phyloP scores from a whole-genome alignment of 2,113 vertebrate genomes.

The Eulemur rufifrons region DNA sequence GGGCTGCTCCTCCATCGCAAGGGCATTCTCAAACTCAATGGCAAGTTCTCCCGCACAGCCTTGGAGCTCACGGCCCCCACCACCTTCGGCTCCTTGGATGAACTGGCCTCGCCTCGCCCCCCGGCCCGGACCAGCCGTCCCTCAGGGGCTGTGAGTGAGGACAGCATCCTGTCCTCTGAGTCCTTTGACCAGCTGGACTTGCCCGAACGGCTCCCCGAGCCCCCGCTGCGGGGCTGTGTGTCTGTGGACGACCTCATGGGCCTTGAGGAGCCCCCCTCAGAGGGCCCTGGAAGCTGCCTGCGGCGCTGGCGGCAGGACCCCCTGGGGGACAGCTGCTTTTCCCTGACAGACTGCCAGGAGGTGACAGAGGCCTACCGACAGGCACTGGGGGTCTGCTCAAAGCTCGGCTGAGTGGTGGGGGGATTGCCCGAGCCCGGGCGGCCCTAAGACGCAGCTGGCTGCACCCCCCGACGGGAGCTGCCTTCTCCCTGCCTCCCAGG shows the following conservation, averaged over 20 bases:
- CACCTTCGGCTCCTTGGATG: slow-evolving; percentile 86
- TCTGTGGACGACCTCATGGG: slow-evolving; percentile 93
- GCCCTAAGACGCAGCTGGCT: neutral
- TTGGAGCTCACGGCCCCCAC: neutral
- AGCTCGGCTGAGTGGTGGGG: slow-evolving; percentile 84
- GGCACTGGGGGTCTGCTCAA: slow-evolving; percentile 78
- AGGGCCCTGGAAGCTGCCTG: slow-evolving; percentile 48
- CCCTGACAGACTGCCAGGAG: slow-evolving; percentile 87
- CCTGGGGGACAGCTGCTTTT: slow-evolving; percentile 85
- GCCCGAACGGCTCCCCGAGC: slow-evolving; percentile 79
- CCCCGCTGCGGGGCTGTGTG: slow-evolving; percentile 87
- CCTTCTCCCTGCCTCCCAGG: neutral
- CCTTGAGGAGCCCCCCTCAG: slow-evolving; percentile 78
- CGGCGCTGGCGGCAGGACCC: slow-evolving; percentile 84
- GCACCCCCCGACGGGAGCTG: neutral
- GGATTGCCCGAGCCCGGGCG: neutral
- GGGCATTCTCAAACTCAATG: slow-evolving; percentile 93
- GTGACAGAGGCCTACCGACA: slow-evolving; percentile 85
- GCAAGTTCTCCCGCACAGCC: slow-evolving; percentile 90
- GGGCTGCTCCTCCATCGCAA: slow-evolving; percentile 81
- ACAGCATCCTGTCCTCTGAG: slow-evolving; percentile 97
- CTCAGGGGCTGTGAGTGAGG: slow-evolving; percentile 90
- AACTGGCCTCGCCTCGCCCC: slow-evolving; percentile 81
- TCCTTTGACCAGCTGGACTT: slow-evolving; percentile 97
- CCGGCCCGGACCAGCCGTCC: slow-evolving; percentile 75